Conservation (phyloP, 2,888 invertebrate species). For the Meiosimyza platycephala region DNA sequence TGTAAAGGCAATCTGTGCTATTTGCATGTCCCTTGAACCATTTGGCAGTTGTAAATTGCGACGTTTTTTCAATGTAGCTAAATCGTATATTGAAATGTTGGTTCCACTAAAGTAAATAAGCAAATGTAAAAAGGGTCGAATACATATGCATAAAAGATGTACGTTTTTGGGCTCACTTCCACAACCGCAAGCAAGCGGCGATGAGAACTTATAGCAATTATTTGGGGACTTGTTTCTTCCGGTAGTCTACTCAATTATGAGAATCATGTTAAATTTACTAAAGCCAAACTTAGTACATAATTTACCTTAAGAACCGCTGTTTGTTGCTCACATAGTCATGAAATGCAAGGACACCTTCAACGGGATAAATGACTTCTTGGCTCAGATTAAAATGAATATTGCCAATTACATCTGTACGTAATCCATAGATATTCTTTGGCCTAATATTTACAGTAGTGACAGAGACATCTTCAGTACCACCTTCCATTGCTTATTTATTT, state of each 20-base stretch:
- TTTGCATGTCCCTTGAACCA: constrained; percentile 61
- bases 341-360: constrained; percentile 80
- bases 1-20: constrained; percentile 70
- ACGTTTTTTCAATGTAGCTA: constrained; percentile 76
- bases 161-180: constrained; percentile 56
- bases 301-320: constrained; percentile 76
- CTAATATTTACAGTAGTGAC: constrained; percentile 56
- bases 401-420: constrained; percentile 69
- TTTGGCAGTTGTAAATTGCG: constrained; percentile 75
- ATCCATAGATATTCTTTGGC: constrained; percentile 64
- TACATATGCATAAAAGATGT: constrained; percentile 13
- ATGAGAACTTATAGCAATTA: constrained; percentile 62
- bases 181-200: constrained; percentile 63
- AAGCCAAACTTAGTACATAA: background rate
- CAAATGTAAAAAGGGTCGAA: background rate
- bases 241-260: constrained; percentile 54
- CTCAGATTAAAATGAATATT: constrained; percentile 81
- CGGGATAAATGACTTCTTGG: constrained; percentile 83
- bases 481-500: constrained; percentile 8
- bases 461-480: constrained; percentile 27
- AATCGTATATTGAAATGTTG: constrained; percentile 73
- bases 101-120: constrained; percentile 45
- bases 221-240: constrained; percentile 57
- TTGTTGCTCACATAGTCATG: constrained; percentile 79
- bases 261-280: background rate